A percentile compares a stretch with the other conserved stretches of the same genome.
Evolutionary conservation across 2,113 vertebrate genomes (phyloP).

Genomic region (Chascanopsetta lugubris): DNA sequence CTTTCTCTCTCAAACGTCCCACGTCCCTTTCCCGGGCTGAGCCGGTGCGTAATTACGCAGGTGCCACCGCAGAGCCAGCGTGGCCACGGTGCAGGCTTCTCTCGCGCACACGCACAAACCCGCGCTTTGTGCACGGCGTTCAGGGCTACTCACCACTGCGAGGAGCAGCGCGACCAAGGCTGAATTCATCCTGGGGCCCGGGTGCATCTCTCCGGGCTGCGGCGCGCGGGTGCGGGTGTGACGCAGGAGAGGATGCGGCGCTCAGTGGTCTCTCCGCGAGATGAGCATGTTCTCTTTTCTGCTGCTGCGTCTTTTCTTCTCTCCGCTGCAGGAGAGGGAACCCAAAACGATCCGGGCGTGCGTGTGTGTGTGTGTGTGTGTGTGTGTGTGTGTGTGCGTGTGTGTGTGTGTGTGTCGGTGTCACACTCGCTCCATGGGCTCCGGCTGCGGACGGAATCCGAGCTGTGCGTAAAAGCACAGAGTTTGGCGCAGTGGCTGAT

Average conservation of each 20-base stretch:
- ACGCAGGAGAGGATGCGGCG: conserved; percentile 39
- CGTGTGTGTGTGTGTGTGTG: too few species aligned
- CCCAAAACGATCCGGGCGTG: too few species aligned
- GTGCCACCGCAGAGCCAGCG: conserved; percentile 9
- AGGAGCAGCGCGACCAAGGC: conserved; percentile 64
- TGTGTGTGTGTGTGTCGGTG: too few species aligned
- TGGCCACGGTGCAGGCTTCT: background rate
- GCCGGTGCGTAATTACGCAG: conserved; percentile 24
- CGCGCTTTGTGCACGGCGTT: background rate
- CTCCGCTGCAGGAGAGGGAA: background rate
- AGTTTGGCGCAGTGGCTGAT: conserved; percentile 37
- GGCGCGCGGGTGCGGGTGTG: conserved; percentile 36
- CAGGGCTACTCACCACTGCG: conserved; percentile 72
- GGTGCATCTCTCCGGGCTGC: conserved; percentile 29
- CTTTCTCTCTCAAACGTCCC: background rate
- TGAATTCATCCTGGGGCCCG: conserved; percentile 58
- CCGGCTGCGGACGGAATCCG: conserved; percentile 16
- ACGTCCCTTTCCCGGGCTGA: too few species aligned
- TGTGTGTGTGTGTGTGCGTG: too few species aligned
- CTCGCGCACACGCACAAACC: background rate
- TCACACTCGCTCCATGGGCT: conserved; percentile 15
- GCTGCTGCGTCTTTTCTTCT: conserved; percentile 10
- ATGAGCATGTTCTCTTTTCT: conserved; percentile 40
- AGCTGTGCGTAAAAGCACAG: conserved; percentile 7
- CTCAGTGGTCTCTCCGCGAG: conserved; percentile 43